Evolutionary conservation across 2,797 vertebrate species (phyloP).

Genomic region (Hyperoplus lanceolatus): DNA sequence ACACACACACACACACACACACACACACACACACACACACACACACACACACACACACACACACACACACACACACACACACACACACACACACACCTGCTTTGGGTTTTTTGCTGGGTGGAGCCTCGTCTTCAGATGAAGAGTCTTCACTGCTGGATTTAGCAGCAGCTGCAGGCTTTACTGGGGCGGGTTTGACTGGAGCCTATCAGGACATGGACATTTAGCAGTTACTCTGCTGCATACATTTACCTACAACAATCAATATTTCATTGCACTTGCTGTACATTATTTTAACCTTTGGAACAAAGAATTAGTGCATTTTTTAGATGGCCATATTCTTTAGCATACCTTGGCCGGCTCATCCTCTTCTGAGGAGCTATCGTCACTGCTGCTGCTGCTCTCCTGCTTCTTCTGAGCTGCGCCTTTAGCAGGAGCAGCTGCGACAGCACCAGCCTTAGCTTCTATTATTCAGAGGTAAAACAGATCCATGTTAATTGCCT

Average conservation of each 20-base stretch:
- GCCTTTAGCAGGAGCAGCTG: conserved; percentile 54
- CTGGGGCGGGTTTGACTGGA: conserved; percentile 70
- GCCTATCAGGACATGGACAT: conserved; percentile 53
- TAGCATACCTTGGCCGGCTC: conserved; percentile 78
- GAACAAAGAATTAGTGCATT: background rate
- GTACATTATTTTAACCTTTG: background rate
- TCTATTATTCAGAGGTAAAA: conserved; percentile 56
- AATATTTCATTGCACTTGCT: background rate
- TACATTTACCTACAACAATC: background rate
- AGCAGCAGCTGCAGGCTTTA: conserved; percentile 65
- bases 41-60: conserved; percentile 55
- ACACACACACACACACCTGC: conserved; percentile 67
- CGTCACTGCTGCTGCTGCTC: conserved; percentile 86
- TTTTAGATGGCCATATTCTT: background rate
- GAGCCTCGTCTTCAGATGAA: conserved; percentile 85
- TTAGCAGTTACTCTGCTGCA: background rate
- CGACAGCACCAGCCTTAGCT: conserved; percentile 56
- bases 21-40: background rate
- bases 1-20: conserved; percentile 55
- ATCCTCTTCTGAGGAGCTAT: conserved; percentile 87
- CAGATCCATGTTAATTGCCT: too few relatives aligned
- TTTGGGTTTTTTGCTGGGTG: conserved; percentile 85
- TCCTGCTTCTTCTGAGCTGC: conserved; percentile 77
- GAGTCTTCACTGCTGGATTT: conserved; percentile 85
- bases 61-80: background rate